phyloP scores from a whole-genome alignment of 2,888 invertebrate species.

The Lasioglossum figueresi region DNA sequence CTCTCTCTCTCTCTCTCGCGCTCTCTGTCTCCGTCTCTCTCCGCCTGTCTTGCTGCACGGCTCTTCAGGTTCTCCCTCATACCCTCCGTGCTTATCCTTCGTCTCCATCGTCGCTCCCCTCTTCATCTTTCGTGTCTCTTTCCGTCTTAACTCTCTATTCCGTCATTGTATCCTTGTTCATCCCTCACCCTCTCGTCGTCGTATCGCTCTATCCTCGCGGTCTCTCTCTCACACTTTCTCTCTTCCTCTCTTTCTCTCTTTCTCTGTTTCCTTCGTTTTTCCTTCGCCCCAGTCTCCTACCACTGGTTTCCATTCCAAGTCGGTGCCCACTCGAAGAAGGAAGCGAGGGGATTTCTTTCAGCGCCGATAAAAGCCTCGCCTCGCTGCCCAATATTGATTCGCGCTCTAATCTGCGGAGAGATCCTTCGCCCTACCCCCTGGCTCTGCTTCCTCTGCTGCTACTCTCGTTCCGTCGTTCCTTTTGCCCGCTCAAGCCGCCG shows the following conservation, averaged over 20 bases:
- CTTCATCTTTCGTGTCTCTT: slow-evolving; percentile 64
- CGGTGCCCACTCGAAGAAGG: slow-evolving; percentile 70
- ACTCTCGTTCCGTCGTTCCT: slow-evolving; percentile 44
- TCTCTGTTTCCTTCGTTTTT: slow-evolving; percentile 58
- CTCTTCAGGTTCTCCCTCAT: slow-evolving; percentile 52
- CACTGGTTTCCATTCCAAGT: slow-evolving; percentile 59
- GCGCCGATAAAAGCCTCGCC: slow-evolving; percentile 82
- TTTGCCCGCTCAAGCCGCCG: slow-evolving; percentile 55
- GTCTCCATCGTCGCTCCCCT: slow-evolving; percentile 61
- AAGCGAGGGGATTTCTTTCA: slow-evolving; percentile 80
- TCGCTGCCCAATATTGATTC: slow-evolving; percentile 84
- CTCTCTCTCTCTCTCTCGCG: slow-evolving; percentile 14
- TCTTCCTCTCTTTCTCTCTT: slow-evolving; percentile 9
- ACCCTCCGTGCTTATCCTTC: slow-evolving; percentile 59
- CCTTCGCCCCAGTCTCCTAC: slow-evolving; percentile 58
- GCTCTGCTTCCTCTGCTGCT: slow-evolving; percentile 6
- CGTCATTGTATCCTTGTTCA: slow-evolving; percentile 21
- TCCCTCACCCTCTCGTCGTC: slow-evolving; percentile 1
- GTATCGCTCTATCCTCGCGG: slow-evolving; percentile 43
- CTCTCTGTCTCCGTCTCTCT: slow-evolving; percentile 31
- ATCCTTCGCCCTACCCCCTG: slow-evolving; percentile 60
- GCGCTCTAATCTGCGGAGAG: slow-evolving; percentile 82
- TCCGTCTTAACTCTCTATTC: slow-evolving; percentile 50
- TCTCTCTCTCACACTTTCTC: slow-evolving; percentile 12
- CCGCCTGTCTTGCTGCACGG: slow-evolving; percentile 43